A percentile compares a stretch with the other conserved stretches of the same genome.
Conservation (phyloP, 2,888 invertebrate genomes). For the Epistrophe eligans region DNA sequence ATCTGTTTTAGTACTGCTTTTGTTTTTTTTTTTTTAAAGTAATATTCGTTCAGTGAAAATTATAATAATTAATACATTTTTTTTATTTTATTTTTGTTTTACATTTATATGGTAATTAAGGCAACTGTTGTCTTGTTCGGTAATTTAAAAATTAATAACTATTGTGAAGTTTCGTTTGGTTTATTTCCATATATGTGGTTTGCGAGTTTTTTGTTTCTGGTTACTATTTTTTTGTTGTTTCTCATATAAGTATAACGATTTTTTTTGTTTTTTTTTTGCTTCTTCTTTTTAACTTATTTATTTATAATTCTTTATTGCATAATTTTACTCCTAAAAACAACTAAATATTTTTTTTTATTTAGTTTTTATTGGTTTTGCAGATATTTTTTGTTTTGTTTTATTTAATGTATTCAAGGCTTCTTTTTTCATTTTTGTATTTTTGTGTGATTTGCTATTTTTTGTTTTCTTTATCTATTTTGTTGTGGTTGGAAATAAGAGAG, state of each 20-base stretch:
- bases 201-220: conserved; percentile 75
- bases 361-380: conserved; percentile 72
- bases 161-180: conserved; percentile 75
- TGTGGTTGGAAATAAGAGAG: conserved; percentile 66
- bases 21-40: conserved; percentile 62
- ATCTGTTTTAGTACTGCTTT: conserved; percentile 60
- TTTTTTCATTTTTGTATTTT: conserved; percentile 75
- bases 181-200: conserved; percentile 76
- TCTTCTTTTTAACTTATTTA: conserved; percentile 43
- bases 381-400: conserved; percentile 64
- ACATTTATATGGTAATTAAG: conserved; percentile 75
- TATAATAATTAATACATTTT: conserved; percentile 65
- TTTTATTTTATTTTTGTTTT: conserved; percentile 48
- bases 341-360: conserved; percentile 72
- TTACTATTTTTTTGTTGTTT: conserved; percentile 66
- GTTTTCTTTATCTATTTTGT: conserved; percentile 56
- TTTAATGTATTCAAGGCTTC: conserved; percentile 68
- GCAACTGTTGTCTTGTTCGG: conserved; percentile 76
- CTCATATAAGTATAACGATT: conserved; percentile 75
- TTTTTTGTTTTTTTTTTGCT: conserved; percentile 56
- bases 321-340: conserved; percentile 76
- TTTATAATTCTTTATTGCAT: conserved; percentile 69
- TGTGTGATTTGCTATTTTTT: conserved; percentile 74
- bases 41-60: conserved; percentile 74
- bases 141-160: conserved; percentile 75